Conservation (phyloP, 2,888 invertebrate genomes). For the Ochropleura leucogaster region DNA sequence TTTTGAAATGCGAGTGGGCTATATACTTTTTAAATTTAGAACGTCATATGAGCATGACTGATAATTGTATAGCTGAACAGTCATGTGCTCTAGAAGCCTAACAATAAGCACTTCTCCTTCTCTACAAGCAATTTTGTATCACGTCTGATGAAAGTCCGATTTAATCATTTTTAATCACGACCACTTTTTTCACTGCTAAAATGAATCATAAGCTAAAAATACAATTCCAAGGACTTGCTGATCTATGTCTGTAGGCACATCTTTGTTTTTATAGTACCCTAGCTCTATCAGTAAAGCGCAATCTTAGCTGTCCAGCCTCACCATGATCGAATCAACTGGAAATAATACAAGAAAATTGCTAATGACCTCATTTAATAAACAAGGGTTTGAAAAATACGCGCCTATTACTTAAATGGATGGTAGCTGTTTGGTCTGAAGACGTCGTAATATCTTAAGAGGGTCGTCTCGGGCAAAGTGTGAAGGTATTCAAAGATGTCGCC, state of each 20-base stretch:
- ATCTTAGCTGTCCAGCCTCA: conserved; percentile 65
- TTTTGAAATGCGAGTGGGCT: background rate
- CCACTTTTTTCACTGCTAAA: too few species aligned
- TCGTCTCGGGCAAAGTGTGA: conserved; percentile 36
- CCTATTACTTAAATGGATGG: conserved; percentile 71
- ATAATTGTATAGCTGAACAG: too few species aligned
- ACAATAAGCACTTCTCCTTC: too few species aligned
- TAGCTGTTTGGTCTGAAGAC: conserved; percentile 52
- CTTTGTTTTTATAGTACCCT: too few species aligned
- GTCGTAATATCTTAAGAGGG: conserved; percentile 50
- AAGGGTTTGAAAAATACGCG: conserved; percentile 75
- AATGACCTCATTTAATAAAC: conserved; percentile 83
- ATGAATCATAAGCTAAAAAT: too few species aligned
- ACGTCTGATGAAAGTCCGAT: background rate
- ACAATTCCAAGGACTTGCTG: background rate
- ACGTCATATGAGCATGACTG: background rate
- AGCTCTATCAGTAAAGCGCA: conserved; percentile 45
- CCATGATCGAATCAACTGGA: conserved; percentile 72
- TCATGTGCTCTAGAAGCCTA: background rate
- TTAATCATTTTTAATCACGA: too few species aligned
- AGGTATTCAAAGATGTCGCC: conserved; percentile 43
- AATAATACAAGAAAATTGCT: conserved; percentile 80
- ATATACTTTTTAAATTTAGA: background rate
- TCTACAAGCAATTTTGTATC: background rate
- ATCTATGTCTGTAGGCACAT: background rate